Evolutionary conservation across 2,113 vertebrate species (phyloP).

Genomic region (Coturnix japonica): DNA sequence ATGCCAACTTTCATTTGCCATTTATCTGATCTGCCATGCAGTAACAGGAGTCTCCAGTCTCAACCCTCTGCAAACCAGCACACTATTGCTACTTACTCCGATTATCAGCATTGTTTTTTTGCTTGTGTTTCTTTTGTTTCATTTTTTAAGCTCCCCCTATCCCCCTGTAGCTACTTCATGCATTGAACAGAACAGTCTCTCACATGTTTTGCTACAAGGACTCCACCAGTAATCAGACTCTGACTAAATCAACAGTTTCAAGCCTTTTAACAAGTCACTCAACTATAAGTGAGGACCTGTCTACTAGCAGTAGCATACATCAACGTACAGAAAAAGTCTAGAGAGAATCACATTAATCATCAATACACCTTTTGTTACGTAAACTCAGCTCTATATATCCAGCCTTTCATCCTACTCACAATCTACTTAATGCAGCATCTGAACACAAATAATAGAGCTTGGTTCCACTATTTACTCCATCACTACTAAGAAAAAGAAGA

Average conservation of each 20-base stretch:
- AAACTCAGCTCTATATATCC: background rate
- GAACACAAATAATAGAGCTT: background rate
- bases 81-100: background rate
- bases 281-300: background rate
- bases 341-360: background rate
- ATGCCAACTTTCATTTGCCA: background rate
- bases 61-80: background rate
- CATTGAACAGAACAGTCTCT: background rate
- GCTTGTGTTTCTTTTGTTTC: background rate
- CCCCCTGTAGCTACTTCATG: background rate
- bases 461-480: background rate
- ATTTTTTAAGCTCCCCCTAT: background rate
- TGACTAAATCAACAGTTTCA: background rate
- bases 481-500: slow-evolving; percentile 33
- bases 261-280: background rate
- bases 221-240: background rate
- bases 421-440: background rate
- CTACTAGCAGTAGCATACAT: background rate
- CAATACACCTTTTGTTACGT: background rate
- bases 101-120: background rate
- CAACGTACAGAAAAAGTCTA: background rate
- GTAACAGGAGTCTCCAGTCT: background rate
- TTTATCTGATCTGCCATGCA: background rate
- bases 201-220: background rate
- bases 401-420: background rate